Evolutionary conservation across 2,888 invertebrate species (phyloP).

Genomic region (Digitonthophagus gazella): DNA sequence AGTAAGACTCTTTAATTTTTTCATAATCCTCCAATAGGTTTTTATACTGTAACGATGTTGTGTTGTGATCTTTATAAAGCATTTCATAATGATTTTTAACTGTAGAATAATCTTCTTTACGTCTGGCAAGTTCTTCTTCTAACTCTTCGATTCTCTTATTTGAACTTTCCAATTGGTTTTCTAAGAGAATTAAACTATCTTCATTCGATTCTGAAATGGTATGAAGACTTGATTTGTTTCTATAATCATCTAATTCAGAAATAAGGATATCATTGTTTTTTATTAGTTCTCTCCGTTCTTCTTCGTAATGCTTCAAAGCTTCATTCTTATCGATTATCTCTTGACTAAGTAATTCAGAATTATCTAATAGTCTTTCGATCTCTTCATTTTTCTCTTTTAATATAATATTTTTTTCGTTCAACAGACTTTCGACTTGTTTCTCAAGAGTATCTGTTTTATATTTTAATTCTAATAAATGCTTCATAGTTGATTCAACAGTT

Average conservation of each 20-base stretch:
- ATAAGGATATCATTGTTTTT: constrained; percentile 70
- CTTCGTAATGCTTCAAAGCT: constrained; percentile 54
- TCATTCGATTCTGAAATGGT: constrained; percentile 73
- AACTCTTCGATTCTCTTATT: constrained; percentile 49
- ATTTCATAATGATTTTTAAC: constrained; percentile 40
- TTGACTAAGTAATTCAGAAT: constrained; percentile 46
- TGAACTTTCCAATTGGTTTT: constrained; percentile 60
- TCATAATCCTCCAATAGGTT: constrained; percentile 61
- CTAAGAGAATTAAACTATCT: constrained; percentile 64
- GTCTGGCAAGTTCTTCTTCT: constrained; percentile 44
- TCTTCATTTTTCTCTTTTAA: constrained; percentile 47
- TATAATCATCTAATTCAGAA: constrained; percentile 63
- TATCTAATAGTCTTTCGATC: constrained; percentile 47
- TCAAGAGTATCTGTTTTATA: constrained; percentile 60
- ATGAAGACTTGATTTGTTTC: constrained; percentile 64
- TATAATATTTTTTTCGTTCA: constrained; percentile 51
- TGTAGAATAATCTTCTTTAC: constrained; percentile 35
- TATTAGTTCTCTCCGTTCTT: constrained; percentile 65
- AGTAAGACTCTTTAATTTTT: constrained; percentile 57
- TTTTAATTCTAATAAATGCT: constrained; percentile 58
- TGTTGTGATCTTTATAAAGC: constrained; percentile 37
- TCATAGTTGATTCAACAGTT: constrained; percentile 56
- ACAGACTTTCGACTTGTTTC: constrained; percentile 58
- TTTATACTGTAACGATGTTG: constrained; percentile 48
- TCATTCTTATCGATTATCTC: constrained; percentile 45